Base-by-base conservation (phyloP, 1,140 invertebrate genomes). In the Drosophila neocordata region DNA sequence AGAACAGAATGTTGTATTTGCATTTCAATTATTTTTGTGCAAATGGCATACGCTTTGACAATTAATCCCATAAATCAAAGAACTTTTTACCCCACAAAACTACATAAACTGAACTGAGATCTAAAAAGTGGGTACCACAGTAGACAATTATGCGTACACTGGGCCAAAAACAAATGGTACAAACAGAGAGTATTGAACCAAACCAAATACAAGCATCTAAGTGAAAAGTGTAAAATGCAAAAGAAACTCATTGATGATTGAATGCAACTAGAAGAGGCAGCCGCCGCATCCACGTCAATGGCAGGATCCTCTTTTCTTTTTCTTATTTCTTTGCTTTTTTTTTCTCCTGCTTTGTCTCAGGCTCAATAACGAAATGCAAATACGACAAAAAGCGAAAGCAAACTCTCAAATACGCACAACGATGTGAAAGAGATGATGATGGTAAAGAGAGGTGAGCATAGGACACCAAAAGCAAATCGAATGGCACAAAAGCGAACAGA, bases 331-430 rank as follows among this genome's bases (percentile, higher is more conserved):
- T 48, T 48, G 41, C 41, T 18, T 48, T 31, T 69, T 76, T 77
- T 76, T 73, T 74, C 58, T 72, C 48, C 70, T 65, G 76, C 79
- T 88, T 88, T 88, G 83, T 88, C 83, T 88, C 83, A 88, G 87
- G 83, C 83, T 88, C 83, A 88, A 88, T 88, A 88, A 83, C 84
- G 79, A 88, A 88, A 88, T 88, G 84, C 83, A 89, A 88, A 88
- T 88, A 88, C 69, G 72, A 55, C 79, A 85, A 87, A 87, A 81
- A 82, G 83, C 73, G 77, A 89, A 89, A 88, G 79, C 83, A 88
- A 89, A 88, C 73, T 88, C 72, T 79, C 83, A 87, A 81, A 87
- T 79, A 79, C 77, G 77, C 63, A 75, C 56, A 65, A 75, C 18
- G 15, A 48, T 48, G 41, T 48, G 64, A 56, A 65, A 65, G 27